phyloP scores from a whole-genome alignment of 2,888 invertebrate species.

The Pollenia amentaria region DNA sequence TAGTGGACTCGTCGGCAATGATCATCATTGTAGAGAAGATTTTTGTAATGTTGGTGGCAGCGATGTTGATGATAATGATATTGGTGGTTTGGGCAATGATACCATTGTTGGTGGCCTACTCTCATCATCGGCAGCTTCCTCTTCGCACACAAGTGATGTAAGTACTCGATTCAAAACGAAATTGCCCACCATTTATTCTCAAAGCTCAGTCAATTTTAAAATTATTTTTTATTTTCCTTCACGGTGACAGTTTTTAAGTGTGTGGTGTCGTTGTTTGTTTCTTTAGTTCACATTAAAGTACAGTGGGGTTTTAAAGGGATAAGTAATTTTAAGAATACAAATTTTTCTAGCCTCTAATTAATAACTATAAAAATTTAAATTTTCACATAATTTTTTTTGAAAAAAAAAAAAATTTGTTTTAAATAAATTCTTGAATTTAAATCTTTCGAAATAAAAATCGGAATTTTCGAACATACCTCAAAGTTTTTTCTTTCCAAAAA shows the following conservation, averaged over 20 bases:
- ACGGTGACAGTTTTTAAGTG: conserved; percentile 50
- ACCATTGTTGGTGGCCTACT: conserved; percentile 71
- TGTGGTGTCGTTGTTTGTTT: conserved; percentile 40
- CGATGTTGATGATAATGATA: conserved; percentile 86
- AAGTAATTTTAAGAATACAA: not conserved
- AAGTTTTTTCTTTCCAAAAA: no score
- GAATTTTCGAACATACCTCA: no score
- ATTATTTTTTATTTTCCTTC: conserved; percentile 19
- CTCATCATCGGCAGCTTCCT: conserved; percentile 77
- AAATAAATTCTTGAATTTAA: no score
- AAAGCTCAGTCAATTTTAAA: conserved; percentile 27
- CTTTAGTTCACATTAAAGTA: not conserved
- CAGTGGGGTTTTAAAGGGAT: conserved; percentile 1
- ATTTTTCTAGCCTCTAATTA: no score
- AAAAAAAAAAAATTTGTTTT: no score
- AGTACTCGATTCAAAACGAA: conserved; percentile 76
- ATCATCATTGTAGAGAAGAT: conserved; percentile 78
- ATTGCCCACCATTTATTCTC: conserved; percentile 14
- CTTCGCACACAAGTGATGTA: conserved; percentile 80
- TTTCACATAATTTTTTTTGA: no score
- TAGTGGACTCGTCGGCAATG: conserved; percentile 87
- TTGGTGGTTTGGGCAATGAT: conserved; percentile 84
- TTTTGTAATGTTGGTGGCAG: conserved; percentile 45
- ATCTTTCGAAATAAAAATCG: no score
- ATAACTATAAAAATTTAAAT: no score